Conservation (phyloP, 1,140 invertebrate species). For the Lysiphlebus fabarum region DNA sequence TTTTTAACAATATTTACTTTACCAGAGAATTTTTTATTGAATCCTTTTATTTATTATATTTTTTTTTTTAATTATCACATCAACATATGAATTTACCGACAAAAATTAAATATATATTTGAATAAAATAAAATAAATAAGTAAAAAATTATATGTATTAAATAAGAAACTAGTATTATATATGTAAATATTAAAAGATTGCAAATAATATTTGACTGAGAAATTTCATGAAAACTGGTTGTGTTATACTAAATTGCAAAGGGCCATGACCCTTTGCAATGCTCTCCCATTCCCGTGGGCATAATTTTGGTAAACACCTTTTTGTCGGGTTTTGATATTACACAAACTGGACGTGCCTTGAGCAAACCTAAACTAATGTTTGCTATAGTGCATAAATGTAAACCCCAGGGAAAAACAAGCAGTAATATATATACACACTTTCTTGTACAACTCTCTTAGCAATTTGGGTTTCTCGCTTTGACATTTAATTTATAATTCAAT, state of each 20-base stretch:
- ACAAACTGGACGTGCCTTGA: constrained; percentile 19
- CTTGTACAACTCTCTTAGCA: neutral
- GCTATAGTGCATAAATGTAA: constrained; percentile 3
- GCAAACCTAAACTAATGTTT: constrained; percentile 13
- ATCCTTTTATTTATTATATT: too few species aligned
- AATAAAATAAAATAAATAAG: too few species aligned
- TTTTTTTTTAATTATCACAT: too few species aligned
- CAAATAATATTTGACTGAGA: constrained; percentile 17
- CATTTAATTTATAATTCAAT: too few species aligned
- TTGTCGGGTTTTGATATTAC: neutral
- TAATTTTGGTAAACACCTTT: constrained; percentile 21
- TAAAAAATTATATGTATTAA: constrained; percentile 4
- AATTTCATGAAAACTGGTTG: constrained; percentile 8
- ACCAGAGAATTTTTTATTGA: too few species aligned
- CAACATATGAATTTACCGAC: too few species aligned
- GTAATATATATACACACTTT: neutral
- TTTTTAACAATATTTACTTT: too few species aligned
- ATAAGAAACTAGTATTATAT: too few species aligned
- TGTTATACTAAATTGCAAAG: constrained; percentile 1
- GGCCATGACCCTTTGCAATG: constrained; percentile 10
- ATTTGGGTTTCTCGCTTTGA: too few species aligned
- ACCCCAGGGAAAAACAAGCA: constrained; percentile 16
- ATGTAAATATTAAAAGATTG: constrained; percentile 7
- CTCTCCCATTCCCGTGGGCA: constrained; percentile 7
- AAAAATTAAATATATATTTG: too few species aligned